Evolutionary conservation across 1,140 invertebrate species (phyloP), one percentile per base, ranked within the genome.

Genomic region (Apis cerana): DNA sequence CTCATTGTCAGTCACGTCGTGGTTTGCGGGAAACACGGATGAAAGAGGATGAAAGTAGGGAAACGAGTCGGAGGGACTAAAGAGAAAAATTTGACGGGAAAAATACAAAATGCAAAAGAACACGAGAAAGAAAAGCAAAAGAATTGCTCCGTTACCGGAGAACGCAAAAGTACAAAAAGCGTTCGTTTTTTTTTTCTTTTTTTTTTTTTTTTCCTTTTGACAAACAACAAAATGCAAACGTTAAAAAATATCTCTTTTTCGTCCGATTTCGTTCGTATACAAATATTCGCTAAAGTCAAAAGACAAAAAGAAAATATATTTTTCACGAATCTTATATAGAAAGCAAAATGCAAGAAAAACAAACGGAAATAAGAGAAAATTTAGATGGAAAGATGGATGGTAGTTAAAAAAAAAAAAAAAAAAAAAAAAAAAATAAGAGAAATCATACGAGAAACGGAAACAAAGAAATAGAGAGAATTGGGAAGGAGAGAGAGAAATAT

Each of bases 1-100:
- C 69, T 76, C 64, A 82, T 87, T 90, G 87, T 90, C 86, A 89
- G 85, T 90, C 84, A 90, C 77, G 85, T 91, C 86, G 70, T 89
- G 80, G 75, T 90, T 83, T 83, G 85, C 78, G 62, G 64, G 85
- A 72, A n/a, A 62, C 74, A 80, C 17, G n/a, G n/a, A n/a, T n/a
- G n/a, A n/a, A n/a, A 68, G 43, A 48, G 75, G 79, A 87, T 61
- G 85, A 89, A 88, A 91, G 84, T 83, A 17, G 80, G 82, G 85
- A 87, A 71, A 83, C 75, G 78, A 78, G 81, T 80, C 62, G 82
- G 80, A 69, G 52, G 84, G 59, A 74, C 27, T 15, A 27, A 17
- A 56, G 43, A 68, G 59, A 67, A 43, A 75, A 85, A 72, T 76
- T 75, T 71, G 68, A 54, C 67, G 15, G 52, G 48, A 83, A 70